A percentile compares a stretch with the other conserved stretches of the same genome.
These are phyloP conservation scores for Agapornis roseicollis DNA, from an alignment of 2,113 vertebrate species.

Conservation along the genomic window DNA sequence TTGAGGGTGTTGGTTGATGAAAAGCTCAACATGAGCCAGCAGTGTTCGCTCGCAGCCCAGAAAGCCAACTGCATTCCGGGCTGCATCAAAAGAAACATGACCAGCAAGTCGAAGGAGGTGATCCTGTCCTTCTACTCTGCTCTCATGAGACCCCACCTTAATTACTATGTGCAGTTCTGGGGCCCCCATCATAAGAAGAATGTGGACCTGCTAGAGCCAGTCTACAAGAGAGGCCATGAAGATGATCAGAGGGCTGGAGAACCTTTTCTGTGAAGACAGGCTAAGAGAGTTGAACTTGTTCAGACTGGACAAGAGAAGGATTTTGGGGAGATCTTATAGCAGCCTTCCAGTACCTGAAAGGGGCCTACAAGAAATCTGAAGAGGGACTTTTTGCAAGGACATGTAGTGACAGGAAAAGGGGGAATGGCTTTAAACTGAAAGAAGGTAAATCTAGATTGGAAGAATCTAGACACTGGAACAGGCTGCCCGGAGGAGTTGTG, in stretches of 20 bases:
- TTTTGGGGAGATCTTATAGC: neutral
- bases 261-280: neutral
- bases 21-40: neutral
- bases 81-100: neutral
- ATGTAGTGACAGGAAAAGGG: neutral
- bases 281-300: neutral
- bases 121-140: neutral
- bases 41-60: neutral
- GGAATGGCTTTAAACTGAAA: neutral
- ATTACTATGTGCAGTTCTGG: neutral
- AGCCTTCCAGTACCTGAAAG: neutral
- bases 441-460: neutral
- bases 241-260: neutral
- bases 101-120: neutral
- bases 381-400: neutral
- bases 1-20: neutral
- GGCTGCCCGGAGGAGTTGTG: neutral
- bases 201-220: neutral
- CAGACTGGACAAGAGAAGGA: neutral
- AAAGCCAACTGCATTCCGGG: neutral
- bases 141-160: neutral
- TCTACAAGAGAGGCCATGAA: neutral
- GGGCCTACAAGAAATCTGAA: neutral
- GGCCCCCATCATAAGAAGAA: neutral
- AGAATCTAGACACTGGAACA: neutral